Evolutionary conservation across 2,113 vertebrate species (phyloP).

Genomic region (Cephalopterus ornatus): DNA sequence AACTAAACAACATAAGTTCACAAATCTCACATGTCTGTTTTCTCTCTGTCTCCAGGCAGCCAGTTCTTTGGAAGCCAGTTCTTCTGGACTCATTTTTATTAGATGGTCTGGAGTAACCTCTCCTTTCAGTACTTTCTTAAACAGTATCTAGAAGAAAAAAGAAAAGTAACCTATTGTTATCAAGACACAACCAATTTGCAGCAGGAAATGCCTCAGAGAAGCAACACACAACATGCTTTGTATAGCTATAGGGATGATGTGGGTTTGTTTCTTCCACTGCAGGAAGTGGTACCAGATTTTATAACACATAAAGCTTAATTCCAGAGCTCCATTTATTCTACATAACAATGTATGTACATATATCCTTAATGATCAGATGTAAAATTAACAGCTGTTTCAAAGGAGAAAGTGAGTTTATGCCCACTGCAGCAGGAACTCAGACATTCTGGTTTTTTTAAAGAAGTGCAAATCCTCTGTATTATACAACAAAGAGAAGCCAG

Average conservation of each 20-base stretch:
- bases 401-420: neutral
- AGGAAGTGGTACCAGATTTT: neutral
- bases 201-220: neutral
- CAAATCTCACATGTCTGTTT: conserved; percentile 90
- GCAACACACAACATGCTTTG: neutral
- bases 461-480: neutral
- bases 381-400: neutral
- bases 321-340: neutral
- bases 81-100: conserved; percentile 97
- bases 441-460: neutral
- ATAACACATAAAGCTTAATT: neutral
- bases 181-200: neutral
- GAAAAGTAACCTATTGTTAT: neutral
- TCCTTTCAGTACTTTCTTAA: conserved; percentile 93
- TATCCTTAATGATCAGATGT: neutral
- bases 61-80: conserved; percentile 95
- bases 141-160: conserved; percentile 82
- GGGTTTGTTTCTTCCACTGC: neutral
- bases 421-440: neutral
- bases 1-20: neutral
- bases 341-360: neutral
- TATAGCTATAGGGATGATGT: neutral
- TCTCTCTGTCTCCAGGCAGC: conserved; percentile 97
- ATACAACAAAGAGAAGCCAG: neutral
- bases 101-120: conserved; percentile 93